Evolutionary conservation across 2,113 vertebrate genomes (phyloP), one percentile per base, ranked within the genome.

Genomic region (Nothocercus nigrocapillus): DNA sequence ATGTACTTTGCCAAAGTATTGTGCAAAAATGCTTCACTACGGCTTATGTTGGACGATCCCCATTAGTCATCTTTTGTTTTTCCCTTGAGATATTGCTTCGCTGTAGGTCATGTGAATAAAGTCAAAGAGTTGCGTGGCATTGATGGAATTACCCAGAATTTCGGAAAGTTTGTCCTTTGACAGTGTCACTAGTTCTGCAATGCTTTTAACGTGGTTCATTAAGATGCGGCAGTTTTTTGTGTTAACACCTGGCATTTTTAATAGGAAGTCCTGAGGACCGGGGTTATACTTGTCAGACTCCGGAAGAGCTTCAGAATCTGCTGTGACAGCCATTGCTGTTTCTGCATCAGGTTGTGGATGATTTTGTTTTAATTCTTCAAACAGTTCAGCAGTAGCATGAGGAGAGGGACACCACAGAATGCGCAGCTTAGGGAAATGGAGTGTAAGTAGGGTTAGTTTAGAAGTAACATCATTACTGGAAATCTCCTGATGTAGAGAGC

Each of bases 351-450:
- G 99, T 11, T 99, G 98, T 0, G 95, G 83, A 11, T 98, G 97
- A 61, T 98, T 99, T 6, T 97, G 96, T 80, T 99, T 99, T 67
- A 99, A 95, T 38, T 99, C 99, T 88, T 99, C 97, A 75, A 99
- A 99, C 22, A 99, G 94, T 67, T 99, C 99, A 0, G 99, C 99
- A 0, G 99, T 99, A 66, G 97, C 98, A 1, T 99, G 98, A 0
- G 99, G 99, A 6, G 99, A 99, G 2, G 99, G 98, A 92, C 99
- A 99, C 99, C 99, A 99, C 62, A 99, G 98, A 13, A 99, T 96
- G 5, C 99, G 98, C 11, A 99, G 97, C 5, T 98, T 98, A 0
- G 99, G 99, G 96, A 99, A 99, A 94, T 99, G 99, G 22, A 99
- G 98, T 0, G 99, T 99, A 13, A 99, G 98, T 5, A 99, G 98